A percentile compares a stretch with the other conserved stretches of the same genome.
Evolutionary conservation across 2,113 vertebrate species (phyloP).

Genomic region (Protobothrops flavoviridis): DNA sequence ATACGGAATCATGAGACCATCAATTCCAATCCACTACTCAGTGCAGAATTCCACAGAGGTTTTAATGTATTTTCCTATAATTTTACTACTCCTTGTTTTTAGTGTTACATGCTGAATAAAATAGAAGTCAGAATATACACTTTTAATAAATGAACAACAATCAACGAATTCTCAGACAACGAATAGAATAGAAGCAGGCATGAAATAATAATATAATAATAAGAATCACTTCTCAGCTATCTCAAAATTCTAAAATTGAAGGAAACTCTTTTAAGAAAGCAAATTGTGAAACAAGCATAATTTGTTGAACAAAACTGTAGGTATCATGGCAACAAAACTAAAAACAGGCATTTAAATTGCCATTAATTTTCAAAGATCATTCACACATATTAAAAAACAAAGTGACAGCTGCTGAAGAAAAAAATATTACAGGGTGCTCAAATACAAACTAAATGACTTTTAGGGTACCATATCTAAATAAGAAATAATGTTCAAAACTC

Average conservation of each 20-base stretch:
- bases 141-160: neutral
- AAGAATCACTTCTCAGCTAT: conserved; percentile 5
- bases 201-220: conserved; percentile 34
- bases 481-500: neutral
- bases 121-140: neutral
- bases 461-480: neutral
- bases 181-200: conserved; percentile 18
- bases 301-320: conserved; percentile 22
- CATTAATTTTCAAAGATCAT: conserved; percentile 36
- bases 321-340: conserved; percentile 25
- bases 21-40: neutral
- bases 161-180: conserved; percentile 22
- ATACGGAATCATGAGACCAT: neutral
- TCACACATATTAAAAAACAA: conserved; percentile 5
- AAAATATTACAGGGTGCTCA: conserved; percentile 24
- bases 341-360: conserved; percentile 12
- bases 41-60: neutral
- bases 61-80: neutral
- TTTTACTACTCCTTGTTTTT: neutral
- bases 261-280: neutral
- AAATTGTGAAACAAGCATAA: neutral
- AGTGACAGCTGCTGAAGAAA: conserved; percentile 21
- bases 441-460: conserved; percentile 31
- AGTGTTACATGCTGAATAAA: neutral
- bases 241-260: neutral